Evolutionary conservation across 2,888 invertebrate species (phyloP).

Genomic region (Sinodicranocentrus sp.): DNA sequence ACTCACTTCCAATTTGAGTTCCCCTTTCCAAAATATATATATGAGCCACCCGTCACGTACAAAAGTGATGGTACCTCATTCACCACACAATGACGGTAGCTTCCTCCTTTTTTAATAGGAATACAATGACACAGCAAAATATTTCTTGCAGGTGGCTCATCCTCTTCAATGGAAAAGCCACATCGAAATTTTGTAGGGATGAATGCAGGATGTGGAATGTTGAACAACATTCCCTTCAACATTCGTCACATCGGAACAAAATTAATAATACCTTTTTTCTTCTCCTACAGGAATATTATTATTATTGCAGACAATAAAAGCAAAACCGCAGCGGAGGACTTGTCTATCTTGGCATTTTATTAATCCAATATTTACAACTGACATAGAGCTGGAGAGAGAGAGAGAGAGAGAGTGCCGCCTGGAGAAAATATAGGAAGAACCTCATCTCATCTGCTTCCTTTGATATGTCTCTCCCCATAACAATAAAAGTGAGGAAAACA

Average conservation of each 20-base stretch:
- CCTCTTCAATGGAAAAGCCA: too few relatives aligned
- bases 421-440: too few relatives aligned
- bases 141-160: constrained; percentile 15
- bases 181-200: background rate
- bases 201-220: background rate
- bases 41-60: constrained; percentile 5
- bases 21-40: background rate
- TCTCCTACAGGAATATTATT: background rate
- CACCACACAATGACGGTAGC: background rate
- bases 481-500: constrained; percentile 30
- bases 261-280: background rate
- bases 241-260: background rate
- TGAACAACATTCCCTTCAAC: background rate
- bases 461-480: background rate
- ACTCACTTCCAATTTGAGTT: background rate
- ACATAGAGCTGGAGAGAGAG: too few relatives aligned
- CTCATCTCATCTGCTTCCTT: too few relatives aligned
- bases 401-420: too few relatives aligned
- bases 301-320: too few relatives aligned
- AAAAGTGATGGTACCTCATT: background rate
- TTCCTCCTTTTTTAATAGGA: constrained; percentile 6
- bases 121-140: constrained; percentile 22
- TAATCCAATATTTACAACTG: too few relatives aligned
- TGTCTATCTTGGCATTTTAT: too few relatives aligned
- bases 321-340: too few relatives aligned